These are phyloP conservation scores for Helostoma temminkii DNA, from an alignment of 2,797 vertebrate genomes.

Conservation along the genomic window DNA sequence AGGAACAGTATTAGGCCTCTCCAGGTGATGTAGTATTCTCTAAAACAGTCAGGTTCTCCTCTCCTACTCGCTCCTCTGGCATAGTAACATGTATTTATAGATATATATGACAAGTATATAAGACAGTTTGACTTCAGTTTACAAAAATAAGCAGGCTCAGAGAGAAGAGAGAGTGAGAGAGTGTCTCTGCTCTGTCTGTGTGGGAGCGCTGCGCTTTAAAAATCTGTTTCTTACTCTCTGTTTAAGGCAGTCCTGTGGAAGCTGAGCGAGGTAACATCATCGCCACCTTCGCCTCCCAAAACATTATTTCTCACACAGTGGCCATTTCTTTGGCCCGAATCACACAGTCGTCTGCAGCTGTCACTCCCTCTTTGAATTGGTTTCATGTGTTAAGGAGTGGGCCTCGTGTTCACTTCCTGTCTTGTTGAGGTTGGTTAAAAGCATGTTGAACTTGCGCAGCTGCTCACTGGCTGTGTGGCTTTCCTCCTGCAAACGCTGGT, in stretches of 20 bases:
- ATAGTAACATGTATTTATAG: conserved; percentile 60
- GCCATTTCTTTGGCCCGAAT: conserved; percentile 21
- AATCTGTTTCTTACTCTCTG: conserved; percentile 58
- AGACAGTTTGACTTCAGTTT: conserved; percentile 63
- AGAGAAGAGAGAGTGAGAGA: conserved; percentile 36
- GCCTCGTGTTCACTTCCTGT: conserved; percentile 74
- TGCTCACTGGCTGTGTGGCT: conserved; percentile 89
- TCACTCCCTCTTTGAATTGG: conserved; percentile 59
- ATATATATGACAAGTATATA: conserved; percentile 37
- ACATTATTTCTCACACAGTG: conserved; percentile 6
- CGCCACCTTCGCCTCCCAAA: conserved; percentile 38
- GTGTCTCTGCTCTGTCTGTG: conserved; percentile 33
- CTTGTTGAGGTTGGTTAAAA: conserved; percentile 82
- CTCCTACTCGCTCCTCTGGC: no score
- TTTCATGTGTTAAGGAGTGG: conserved; percentile 39
- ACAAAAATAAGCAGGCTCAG: conserved; percentile 80
- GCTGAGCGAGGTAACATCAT: conserved; percentile 39
- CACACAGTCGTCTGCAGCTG: conserved; percentile 1
- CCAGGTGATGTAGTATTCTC: conserved; percentile 76
- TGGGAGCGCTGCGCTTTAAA: conserved; percentile 52
- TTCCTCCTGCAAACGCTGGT: conserved; percentile 92
- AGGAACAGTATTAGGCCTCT: conserved; percentile 87
- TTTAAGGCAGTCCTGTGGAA: conserved; percentile 79
- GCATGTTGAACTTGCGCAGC: conserved; percentile 89
- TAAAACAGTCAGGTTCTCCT: conserved; percentile 65